Evolutionary conservation across 2,113 vertebrate genomes (phyloP).

Genomic region (Typhlomys cinereus): DNA sequence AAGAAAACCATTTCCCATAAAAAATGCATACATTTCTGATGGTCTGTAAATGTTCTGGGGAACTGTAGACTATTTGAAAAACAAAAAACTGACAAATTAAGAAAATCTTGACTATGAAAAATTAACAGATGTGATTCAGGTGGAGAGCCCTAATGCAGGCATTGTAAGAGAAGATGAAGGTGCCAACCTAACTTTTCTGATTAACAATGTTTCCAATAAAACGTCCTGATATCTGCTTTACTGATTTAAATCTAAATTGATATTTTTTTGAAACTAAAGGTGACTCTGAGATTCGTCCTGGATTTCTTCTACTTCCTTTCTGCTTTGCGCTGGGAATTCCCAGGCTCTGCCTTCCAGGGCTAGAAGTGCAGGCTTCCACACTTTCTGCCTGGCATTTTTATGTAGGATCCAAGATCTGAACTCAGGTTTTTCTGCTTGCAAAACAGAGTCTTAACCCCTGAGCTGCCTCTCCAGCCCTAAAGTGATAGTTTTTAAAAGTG

Average conservation of each 20-base stretch:
- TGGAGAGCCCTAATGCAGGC: neutral
- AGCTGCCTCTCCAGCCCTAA: too few species aligned
- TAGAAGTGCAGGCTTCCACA: too few species aligned
- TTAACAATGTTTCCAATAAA: slow-evolving; percentile 39
- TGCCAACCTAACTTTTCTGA: neutral
- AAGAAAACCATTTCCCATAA: slow-evolving; percentile 14
- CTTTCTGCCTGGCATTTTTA: too few species aligned
- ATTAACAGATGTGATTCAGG: neutral
- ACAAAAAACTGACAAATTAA: neutral
- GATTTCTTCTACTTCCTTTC: too few species aligned
- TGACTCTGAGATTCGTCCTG: too few species aligned
- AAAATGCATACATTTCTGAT: neutral
- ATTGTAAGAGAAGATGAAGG: slow-evolving; percentile 4
- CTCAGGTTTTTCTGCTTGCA: too few species aligned
- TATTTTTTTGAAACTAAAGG: too few species aligned
- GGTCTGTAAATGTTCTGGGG: neutral
- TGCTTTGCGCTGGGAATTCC: too few species aligned
- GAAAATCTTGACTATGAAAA: neutral
- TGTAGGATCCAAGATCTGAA: too few species aligned
- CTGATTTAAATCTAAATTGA: slow-evolving; percentile 42
- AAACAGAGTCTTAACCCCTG: too few species aligned
- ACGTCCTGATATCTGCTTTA: neutral
- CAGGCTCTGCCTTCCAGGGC: too few species aligned
- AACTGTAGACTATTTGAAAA: neutral
- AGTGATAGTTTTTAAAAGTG: slow-evolving; percentile 6